Base-by-base conservation (phyloP, 2,797 vertebrate genomes). In the Oreonectes daqikongensis region DNA sequence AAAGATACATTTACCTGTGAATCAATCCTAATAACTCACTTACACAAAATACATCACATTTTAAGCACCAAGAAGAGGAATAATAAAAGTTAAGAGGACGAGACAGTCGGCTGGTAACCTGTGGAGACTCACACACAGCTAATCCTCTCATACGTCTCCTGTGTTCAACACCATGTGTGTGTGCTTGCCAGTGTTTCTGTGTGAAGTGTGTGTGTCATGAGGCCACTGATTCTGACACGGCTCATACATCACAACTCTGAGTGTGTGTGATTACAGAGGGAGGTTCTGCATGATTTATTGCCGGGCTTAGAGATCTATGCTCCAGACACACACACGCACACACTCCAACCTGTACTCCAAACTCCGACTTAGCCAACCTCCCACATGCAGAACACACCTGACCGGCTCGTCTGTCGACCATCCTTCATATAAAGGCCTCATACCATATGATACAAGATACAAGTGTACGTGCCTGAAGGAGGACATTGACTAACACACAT, bases 211-310 rank as follows among this genome's bases (percentile, higher is more conserved):
- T 78, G 86, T 87, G 88, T 92, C 87, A 89, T 75, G 64, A 84
- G 87, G 91, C 88, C 86, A 85, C 92, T 94, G 93, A 90, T 92
- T 93, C 92, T 96, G 96, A 98, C 97, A 97, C 91, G 95, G 94
- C 95, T 95, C 95, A 96, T 97, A 96, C 95, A 98, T 98, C 96
- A 98, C 91, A 93, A 92, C 94, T 92, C 92, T 92, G 94, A 93
- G 94, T 94, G 94, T 92, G 95, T 96, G 96, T 99, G 96, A 98
- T 98, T 97, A 96, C 96, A 95, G 95, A 95, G 94, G 92, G 95
- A 97, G 96, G 95, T 95, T 95, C 95, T 94, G 91, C 87, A 95
- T 98, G 96, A 98, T 99, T 99, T 97, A 99, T 99, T 92, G 94
- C 92, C 88, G 93, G 94, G 95, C 95, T 96, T 95, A 96, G 95